phyloP scores from a whole-genome alignment of 2,113 vertebrate species.

The Mus spicilegus region DNA sequence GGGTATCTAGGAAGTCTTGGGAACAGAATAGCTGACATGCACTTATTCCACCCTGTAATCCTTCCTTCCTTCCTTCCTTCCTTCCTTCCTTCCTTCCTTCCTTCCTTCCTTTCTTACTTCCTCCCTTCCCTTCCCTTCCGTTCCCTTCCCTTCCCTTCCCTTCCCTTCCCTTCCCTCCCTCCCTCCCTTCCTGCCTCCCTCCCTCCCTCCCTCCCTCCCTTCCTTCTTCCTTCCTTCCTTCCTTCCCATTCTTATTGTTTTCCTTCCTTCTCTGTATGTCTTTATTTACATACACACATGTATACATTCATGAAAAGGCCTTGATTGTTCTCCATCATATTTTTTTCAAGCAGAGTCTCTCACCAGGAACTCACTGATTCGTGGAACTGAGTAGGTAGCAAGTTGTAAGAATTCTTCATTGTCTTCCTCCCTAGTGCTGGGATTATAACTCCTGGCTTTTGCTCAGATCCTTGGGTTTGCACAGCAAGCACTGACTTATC shows the following conservation, averaged over 20 bases:
- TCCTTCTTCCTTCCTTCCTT: no score
- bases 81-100: accelerated
- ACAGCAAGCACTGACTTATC: not conserved
- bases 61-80: accelerated
- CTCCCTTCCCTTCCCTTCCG: no score
- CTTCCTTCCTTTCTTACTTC: no score
- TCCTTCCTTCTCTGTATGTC: not conserved
- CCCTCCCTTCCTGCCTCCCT: no score
- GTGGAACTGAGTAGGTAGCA: not conserved
- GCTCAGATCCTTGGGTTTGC: no score
- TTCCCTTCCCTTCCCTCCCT: accelerated
- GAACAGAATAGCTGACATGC: not conserved
- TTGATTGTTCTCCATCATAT: not conserved
- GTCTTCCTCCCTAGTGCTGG: no score
- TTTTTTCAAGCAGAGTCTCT: not conserved
- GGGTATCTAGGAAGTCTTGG: not conserved
- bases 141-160: no score
- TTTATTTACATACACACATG: not conserved
- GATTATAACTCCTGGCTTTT: no score
- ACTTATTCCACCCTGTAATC: not conserved
- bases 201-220: no score
- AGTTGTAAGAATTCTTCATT: not conserved
- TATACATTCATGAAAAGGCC: not conserved
- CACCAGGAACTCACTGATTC: not conserved
- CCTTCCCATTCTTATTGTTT: no score